A percentile compares a stretch with the other conserved stretches of the same genome.
These are phyloP conservation scores for Sterrhoptilus dennistouni DNA, from an alignment of 2,113 vertebrate species.

Conservation along the genomic window DNA sequence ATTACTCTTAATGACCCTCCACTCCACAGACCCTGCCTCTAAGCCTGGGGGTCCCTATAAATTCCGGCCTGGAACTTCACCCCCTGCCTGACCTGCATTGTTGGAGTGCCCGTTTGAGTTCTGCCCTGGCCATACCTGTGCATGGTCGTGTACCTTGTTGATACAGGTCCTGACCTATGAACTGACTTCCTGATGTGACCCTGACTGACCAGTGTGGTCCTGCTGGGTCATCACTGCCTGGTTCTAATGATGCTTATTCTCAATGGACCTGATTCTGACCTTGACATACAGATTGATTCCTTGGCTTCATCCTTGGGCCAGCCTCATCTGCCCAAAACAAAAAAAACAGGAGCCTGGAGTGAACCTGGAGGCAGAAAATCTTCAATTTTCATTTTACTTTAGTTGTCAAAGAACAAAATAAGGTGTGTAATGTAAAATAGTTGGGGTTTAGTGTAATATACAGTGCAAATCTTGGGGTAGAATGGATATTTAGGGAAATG, in stretches of 20 bases:
- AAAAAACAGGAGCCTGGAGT: background rate
- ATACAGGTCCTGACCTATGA: background rate
- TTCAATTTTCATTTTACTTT: background rate
- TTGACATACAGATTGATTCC: background rate
- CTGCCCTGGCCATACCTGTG: background rate
- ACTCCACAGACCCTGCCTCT: background rate
- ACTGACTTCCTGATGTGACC: background rate
- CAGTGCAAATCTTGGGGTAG: background rate
- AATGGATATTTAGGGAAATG: background rate
- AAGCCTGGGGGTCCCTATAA: background rate
- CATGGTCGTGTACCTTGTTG: background rate
- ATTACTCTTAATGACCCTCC: background rate
- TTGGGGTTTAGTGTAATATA: background rate
- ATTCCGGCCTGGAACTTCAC: background rate
- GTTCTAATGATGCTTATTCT: background rate
- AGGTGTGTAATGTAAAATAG: background rate
- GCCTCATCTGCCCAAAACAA: background rate
- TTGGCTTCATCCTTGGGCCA: background rate
- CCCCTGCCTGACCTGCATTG: rapidly evolving
- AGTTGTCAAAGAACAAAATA: background rate
- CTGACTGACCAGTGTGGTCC: background rate
- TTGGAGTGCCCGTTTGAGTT: background rate
- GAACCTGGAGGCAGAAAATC: background rate
- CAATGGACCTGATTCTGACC: background rate
- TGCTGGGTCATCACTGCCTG: background rate